phyloP scores from a whole-genome alignment of 1,140 invertebrate genomes.

The Gryllus bimaculatus region DNA sequence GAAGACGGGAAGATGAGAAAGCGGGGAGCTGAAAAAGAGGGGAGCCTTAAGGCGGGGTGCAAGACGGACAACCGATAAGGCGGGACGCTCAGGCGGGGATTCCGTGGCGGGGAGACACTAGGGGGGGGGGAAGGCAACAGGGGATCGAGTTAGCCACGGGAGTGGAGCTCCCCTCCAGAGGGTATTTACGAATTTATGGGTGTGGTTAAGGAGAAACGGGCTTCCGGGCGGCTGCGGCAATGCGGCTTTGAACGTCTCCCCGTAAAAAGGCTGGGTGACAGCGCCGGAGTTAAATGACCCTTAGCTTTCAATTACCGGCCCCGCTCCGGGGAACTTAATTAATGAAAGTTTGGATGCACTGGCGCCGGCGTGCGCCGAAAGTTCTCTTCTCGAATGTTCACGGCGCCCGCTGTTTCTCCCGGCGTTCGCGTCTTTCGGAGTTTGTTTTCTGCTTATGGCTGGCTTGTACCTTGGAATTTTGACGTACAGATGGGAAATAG shows the following conservation, averaged over 20 bases:
- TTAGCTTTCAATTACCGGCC: not conserved
- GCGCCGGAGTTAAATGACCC: not conserved
- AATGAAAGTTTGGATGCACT: not conserved
- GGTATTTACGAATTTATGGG: conserved; percentile 1
- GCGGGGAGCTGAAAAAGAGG: too few species aligned
- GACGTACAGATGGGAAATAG: too few species aligned
- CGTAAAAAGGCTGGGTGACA: not conserved
- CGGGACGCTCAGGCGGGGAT: too few species aligned
- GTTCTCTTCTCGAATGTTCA: not conserved
- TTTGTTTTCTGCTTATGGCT: not conserved
- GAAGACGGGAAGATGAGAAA: too few species aligned
- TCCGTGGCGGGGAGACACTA: too few species aligned
- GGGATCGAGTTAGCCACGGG: not conserved
- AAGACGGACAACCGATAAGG: too few species aligned
- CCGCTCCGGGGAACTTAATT: not conserved
- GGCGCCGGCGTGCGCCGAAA: too few species aligned
- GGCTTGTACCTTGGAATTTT: too few species aligned
- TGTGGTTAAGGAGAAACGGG: not conserved
- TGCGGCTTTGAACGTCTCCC: not conserved
- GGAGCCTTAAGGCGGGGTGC: too few species aligned
- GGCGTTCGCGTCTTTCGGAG: not conserved
- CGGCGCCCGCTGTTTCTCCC: not conserved
- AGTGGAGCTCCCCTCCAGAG: not conserved
- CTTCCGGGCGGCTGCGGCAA: not conserved
- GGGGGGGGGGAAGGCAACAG: not conserved